Evolutionary conservation across 2,797 vertebrate genomes (phyloP), one percentile per base, ranked within the genome.

Genomic region (Sparidentex hasta): DNA sequence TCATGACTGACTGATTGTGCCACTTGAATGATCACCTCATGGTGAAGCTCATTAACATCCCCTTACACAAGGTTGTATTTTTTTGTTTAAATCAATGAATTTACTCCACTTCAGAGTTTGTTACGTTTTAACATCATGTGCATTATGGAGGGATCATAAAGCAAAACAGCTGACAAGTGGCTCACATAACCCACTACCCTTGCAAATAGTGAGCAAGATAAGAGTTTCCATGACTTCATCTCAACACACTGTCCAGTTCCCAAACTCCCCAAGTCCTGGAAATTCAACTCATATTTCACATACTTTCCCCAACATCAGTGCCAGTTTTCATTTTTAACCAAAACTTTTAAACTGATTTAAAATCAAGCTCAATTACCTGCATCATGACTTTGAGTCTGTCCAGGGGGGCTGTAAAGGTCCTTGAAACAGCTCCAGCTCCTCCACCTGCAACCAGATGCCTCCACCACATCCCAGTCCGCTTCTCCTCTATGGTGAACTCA

Each of bases 331-430:
- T 14, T 17, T 17, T 21, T 1, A 11, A 51, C 8, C 4, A 3
- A 17, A 62, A 25, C 44, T 1, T 11, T 47, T 11, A 6, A 16
- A 17, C 4, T 8, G 25, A 48, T 38, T 50, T 1, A 8, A 8
- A 8, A 9, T 12, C 1, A 25, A 38, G 33, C 33, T 38, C 33
- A 38, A 38, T 38, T 80, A 98, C 98, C 97, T 99, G 98, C 98
- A 99, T 99, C 85, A 97, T 96, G 83, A 99, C 97, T 94, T 99
- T 99, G 71, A 99, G 90, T 2, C 98, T 94, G 91, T 99, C 98
- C 90, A 99, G 93, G 0, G 98, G 98, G 1, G 98, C 98, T 0
- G 98, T 99, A 81, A 95, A 99, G 12, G 97, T 97, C 78, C 98
- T 95, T 1, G 98, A 99, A 18, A 99, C 95, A 0, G 95, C 97